phyloP scores from a whole-genome alignment of 2,888 invertebrate genomes.

The Clusia tigrina region DNA sequence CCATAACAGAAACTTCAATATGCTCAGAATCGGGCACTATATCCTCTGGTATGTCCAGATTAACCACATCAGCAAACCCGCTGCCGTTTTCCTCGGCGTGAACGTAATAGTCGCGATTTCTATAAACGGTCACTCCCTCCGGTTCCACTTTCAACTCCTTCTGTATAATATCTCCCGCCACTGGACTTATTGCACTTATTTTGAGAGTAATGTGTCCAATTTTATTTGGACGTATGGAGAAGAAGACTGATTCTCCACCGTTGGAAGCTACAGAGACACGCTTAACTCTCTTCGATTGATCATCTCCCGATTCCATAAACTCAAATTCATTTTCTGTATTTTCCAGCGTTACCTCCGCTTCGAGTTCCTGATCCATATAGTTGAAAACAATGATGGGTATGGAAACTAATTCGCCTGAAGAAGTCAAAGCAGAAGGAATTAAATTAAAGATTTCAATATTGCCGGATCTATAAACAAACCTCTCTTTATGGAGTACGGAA shows the following conservation, averaged over 20 bases:
- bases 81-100: constrained; percentile 71
- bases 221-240: constrained; percentile 76
- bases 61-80: constrained; percentile 61
- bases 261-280: constrained; percentile 13
- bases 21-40: constrained; percentile 68
- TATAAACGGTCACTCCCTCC: constrained; percentile 75
- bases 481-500: constrained; percentile 78
- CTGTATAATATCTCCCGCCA: constrained; percentile 68
- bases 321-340: constrained; percentile 83
- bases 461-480: constrained; percentile 60
- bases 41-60: constrained; percentile 65
- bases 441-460: neutral
- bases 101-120: constrained; percentile 73
- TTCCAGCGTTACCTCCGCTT: constrained; percentile 84
- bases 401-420: constrained; percentile 85
- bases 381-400: constrained; percentile 90
- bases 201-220: constrained; percentile 75
- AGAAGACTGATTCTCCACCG: constrained; percentile 59
- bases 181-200: constrained; percentile 69
- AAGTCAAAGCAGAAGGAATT: too few relatives aligned
- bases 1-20: constrained; percentile 67
- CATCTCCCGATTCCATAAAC: constrained; percentile 63
- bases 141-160: constrained; percentile 72
- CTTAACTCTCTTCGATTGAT: neutral
- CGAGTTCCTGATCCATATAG: constrained; percentile 79